Evolutionary conservation across 2,888 invertebrate species (phyloP).

Genomic region (Vandiemenella viatica): DNA sequence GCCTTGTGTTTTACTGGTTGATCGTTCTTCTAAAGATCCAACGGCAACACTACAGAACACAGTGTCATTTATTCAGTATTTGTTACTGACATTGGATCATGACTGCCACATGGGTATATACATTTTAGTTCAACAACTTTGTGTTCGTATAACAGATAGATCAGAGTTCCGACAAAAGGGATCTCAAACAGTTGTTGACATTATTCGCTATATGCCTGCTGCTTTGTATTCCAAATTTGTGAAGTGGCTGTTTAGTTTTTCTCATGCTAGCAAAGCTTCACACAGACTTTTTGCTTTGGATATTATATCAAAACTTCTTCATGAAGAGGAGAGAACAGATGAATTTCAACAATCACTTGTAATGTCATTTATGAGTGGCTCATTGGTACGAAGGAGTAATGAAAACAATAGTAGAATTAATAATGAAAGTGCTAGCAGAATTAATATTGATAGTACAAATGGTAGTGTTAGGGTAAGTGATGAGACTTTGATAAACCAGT

Average conservation of each 20-base stretch:
- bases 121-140: slow-evolving; percentile 30
- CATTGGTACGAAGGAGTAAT: too few relatives aligned
- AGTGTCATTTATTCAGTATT: slow-evolving; percentile 19
- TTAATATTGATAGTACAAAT: too few relatives aligned
- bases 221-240: slow-evolving; percentile 25
- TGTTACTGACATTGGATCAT: slow-evolving; percentile 22
- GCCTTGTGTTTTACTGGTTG: slow-evolving; percentile 26
- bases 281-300: slow-evolving; percentile 35
- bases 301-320: slow-evolving; percentile 30
- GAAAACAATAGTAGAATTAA: too few relatives aligned
- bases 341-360: background rate
- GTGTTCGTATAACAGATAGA: slow-evolving; percentile 29
- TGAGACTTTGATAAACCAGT: background rate
- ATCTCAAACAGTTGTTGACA: slow-evolving; percentile 25
- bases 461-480: background rate
- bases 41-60: slow-evolving; percentile 22
- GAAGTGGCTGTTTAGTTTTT: slow-evolving; percentile 23
- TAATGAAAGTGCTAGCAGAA: too few relatives aligned
- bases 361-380: background rate
- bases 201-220: slow-evolving; percentile 25
- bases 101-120: slow-evolving; percentile 22
- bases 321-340: slow-evolving; percentile 7
- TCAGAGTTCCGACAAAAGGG: slow-evolving; percentile 29
- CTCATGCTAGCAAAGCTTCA: slow-evolving; percentile 28
- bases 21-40: slow-evolving; percentile 16